These are phyloP conservation scores for Nematolebias whitei DNA, from an alignment of 2,113 vertebrate species.

Conservation along the genomic window DNA sequence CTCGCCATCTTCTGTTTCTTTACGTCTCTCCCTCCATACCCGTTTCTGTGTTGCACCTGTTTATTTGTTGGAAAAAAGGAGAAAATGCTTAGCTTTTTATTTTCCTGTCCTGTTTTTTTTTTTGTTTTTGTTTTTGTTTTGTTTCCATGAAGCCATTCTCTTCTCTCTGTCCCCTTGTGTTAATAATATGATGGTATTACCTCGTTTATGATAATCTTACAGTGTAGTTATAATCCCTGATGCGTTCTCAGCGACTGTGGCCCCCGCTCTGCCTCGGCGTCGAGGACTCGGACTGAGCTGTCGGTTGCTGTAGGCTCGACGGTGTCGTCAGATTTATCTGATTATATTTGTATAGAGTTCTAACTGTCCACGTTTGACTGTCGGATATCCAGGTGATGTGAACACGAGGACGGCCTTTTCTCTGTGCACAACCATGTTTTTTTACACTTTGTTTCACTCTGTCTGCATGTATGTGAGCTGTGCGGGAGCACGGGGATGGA, in stretches of 20 bases:
- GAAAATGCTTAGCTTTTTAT: conserved; percentile 71
- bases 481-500: conserved; percentile 50
- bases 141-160: conserved; percentile 67
- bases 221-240: conserved; percentile 59
- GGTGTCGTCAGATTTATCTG: conserved; percentile 51
- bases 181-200: conserved; percentile 73
- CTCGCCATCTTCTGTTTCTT: conserved; percentile 61
- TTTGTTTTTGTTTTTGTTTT: conserved; percentile 5
- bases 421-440: conserved; percentile 30
- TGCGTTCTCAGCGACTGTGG: conserved; percentile 26
- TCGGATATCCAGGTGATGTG: conserved; percentile 49
- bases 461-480: conserved; percentile 50
- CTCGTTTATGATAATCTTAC: conserved; percentile 69
- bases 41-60: conserved; percentile 73
- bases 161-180: conserved; percentile 43
- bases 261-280: conserved; percentile 37
- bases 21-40: conserved; percentile 56
- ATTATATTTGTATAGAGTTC: conserved; percentile 70
- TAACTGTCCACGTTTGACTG: conserved; percentile 61
- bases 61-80: conserved; percentile 72
- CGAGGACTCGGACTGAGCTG: conserved; percentile 43
- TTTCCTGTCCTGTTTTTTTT: conserved; percentile 4
- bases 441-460: conserved; percentile 45
- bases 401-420: conserved; percentile 40
- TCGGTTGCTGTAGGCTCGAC: conserved; percentile 31